These are phyloP conservation scores for Lymantria monacha DNA, from an alignment of 2,888 invertebrate species.

Conservation along the genomic window DNA sequence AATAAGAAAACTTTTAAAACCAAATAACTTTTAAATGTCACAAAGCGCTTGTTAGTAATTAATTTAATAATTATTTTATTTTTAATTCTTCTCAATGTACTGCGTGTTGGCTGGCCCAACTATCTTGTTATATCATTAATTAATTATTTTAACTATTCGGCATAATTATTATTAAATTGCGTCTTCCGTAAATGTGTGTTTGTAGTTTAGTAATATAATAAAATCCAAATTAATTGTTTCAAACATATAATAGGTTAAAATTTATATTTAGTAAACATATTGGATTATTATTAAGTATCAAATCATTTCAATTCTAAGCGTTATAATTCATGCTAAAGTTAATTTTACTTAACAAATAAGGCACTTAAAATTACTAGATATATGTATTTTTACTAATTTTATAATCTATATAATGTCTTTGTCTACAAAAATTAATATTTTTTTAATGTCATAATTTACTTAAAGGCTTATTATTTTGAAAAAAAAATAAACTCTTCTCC, in stretches of 20 bases:
- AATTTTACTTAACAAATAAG: neutral
- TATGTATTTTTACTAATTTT: neutral
- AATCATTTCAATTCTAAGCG: neutral
- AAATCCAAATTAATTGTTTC: constrained; percentile 17
- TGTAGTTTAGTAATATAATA: constrained; percentile 20
- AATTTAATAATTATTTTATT: constrained; percentile 33
- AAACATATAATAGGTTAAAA: neutral
- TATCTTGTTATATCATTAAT: constrained; percentile 18
- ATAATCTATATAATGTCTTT: neutral
- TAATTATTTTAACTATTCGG: constrained; percentile 25
- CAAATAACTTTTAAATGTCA: constrained; percentile 40
- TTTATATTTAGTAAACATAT: neutral
- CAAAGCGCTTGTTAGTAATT: constrained; percentile 39
- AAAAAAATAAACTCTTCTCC: too few relatives aligned
- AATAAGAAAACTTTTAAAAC: constrained; percentile 32
- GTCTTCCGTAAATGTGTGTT: constrained; percentile 45
- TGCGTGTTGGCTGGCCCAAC: constrained; percentile 54
- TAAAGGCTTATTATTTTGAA: too few relatives aligned
- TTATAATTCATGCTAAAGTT: neutral
- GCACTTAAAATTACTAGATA: neutral
- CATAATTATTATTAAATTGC: constrained; percentile 41
- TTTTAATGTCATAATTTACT: too few relatives aligned
- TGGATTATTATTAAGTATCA: neutral
- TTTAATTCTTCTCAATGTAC: constrained; percentile 35
- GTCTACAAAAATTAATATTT: too few relatives aligned